These are phyloP conservation scores for Thereva unica DNA, from an alignment of 2,888 invertebrate genomes.

Conservation along the genomic window DNA sequence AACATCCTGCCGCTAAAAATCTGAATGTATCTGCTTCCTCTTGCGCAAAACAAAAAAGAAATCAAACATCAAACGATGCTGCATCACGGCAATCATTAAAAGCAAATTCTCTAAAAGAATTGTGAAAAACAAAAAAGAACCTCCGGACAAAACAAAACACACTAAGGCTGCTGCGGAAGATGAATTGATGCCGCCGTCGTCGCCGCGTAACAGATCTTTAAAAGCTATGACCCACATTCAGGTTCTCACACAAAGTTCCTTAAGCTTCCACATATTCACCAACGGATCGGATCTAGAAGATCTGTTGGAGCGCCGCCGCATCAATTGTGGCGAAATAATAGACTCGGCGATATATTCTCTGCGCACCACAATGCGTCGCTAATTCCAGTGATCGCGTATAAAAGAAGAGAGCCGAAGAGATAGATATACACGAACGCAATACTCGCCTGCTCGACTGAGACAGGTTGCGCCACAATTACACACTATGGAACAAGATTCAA, in stretches of 20 bases:
- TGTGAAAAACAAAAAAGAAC: too few relatives aligned
- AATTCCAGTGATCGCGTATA: conserved; percentile 29
- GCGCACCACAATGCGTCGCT: conserved; percentile 31
- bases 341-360: conserved; percentile 7
- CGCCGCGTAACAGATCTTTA: conserved; percentile 18
- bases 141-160: too few relatives aligned
- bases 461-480: too few relatives aligned
- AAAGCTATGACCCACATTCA: conserved; percentile 24
- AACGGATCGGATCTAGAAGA: neutral
- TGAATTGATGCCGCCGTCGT: conserved; percentile 21
- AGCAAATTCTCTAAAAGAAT: too few relatives aligned
- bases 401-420: conserved; percentile 1
- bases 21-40: too few relatives aligned
- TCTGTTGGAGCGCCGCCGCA: conserved; percentile 1
- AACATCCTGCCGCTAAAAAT: too few relatives aligned
- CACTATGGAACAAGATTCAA: neutral
- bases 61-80: too few relatives aligned
- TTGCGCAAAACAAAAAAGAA: too few relatives aligned
- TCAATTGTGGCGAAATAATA: conserved; percentile 26
- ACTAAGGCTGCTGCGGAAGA: conserved; percentile 8
- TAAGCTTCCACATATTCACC: conserved; percentile 15
- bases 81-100: too few relatives aligned
- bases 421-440: conserved; percentile 21
- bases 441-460: neutral
- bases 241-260: conserved; percentile 23